Conservation (phyloP, 2,888 invertebrate species). For the Schizotus pectinicornis region DNA sequence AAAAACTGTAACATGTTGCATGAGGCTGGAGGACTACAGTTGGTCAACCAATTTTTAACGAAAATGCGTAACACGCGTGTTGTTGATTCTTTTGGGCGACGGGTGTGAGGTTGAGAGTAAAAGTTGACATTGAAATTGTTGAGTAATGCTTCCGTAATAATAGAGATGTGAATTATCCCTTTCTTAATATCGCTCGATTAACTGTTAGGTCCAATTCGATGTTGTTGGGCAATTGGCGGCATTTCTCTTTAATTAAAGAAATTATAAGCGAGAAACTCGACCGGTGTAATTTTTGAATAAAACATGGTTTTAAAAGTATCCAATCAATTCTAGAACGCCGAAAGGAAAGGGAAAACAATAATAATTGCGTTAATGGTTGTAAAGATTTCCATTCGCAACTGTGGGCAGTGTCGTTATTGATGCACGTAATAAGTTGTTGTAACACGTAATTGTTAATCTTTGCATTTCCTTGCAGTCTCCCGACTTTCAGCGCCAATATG, state of each 20-base stretch:
- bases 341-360: too few relatives aligned
- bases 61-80: slow-evolving; percentile 20
- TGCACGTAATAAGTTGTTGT: background rate
- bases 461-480: background rate
- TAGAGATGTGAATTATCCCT: slow-evolving; percentile 5
- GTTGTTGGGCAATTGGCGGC: background rate
- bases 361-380: too few relatives aligned
- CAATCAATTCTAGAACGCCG: too few relatives aligned
- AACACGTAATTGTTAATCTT: background rate
- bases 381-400: too few relatives aligned
- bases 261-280: background rate
- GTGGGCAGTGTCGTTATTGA: background rate
- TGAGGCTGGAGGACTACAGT: slow-evolving; percentile 13
- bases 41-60: slow-evolving; percentile 7
- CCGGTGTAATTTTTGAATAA: background rate
- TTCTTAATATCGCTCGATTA: background rate
- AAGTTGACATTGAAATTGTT: slow-evolving; percentile 33
- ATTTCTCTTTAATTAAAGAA: background rate
- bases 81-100: slow-evolving; percentile 4
- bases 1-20: slow-evolving; percentile 21
- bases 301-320: background rate
- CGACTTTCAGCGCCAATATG: too few relatives aligned
- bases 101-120: slow-evolving; percentile 23
- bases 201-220: background rate
- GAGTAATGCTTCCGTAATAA: slow-evolving; percentile 20